Evolutionary conservation across 1,140 invertebrate species (phyloP).

Genomic region (Plutomurus gul): DNA sequence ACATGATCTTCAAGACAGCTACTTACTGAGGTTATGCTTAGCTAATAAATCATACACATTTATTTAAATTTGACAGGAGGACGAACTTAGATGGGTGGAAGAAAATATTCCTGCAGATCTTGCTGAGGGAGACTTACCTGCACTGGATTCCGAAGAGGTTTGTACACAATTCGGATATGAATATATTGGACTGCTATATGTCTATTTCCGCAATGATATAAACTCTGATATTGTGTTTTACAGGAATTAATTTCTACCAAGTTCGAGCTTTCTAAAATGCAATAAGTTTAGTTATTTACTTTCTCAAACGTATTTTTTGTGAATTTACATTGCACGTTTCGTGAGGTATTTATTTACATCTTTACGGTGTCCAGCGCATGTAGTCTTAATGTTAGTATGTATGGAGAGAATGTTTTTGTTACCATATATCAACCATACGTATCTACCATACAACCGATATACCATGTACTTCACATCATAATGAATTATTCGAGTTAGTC

Average conservation of each 20-base stretch:
- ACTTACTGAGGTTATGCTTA: no score
- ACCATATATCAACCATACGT: no score
- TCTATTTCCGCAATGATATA: neutral
- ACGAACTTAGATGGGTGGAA: conserved; percentile 88
- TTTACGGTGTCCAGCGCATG: no score
- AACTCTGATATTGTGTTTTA: conserved; percentile 11
- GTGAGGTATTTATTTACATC: neutral
- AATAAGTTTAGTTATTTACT: no score
- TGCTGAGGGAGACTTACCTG: conserved; percentile 73
- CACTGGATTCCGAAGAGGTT: conserved; percentile 86
- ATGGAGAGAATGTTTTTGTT: no score
- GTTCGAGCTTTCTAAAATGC: conserved; percentile 91
- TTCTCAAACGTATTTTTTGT: no score
- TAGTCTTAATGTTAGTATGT: no score
- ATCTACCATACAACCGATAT: no score
- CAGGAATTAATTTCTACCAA: conserved; percentile 81
- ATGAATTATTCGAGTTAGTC: no score
- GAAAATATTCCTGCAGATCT: conserved; percentile 83
- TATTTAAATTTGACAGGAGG: conserved; percentile 67
- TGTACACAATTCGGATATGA: conserved; percentile 52
- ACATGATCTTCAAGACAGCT: no score
- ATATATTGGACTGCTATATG: neutral
- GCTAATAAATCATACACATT: no score
- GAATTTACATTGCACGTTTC: neutral
- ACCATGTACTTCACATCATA: no score